phyloP scores from a whole-genome alignment of 2,888 invertebrate genomes.

The Dioctria rufipes region DNA sequence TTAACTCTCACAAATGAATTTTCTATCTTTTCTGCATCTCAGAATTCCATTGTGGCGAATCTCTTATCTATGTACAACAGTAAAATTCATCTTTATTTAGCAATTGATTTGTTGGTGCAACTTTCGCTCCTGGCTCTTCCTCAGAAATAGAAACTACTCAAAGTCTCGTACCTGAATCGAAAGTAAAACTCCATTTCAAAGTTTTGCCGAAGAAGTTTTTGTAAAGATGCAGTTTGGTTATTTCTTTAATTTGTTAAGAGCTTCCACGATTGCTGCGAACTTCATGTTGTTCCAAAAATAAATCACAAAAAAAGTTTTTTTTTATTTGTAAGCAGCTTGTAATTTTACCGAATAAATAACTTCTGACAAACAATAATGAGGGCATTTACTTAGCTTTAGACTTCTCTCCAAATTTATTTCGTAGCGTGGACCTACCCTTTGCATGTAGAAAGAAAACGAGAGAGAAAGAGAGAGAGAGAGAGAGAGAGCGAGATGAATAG shows the following conservation, averaged over 20 bases:
- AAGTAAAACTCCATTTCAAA: background rate
- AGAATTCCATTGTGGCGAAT: background rate
- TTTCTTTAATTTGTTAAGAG: background rate
- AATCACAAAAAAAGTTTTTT: too few relatives aligned
- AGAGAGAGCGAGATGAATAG: too few relatives aligned
- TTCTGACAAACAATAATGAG: too few relatives aligned
- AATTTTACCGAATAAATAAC: too few relatives aligned
- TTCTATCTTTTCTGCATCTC: slow-evolving; percentile 23
- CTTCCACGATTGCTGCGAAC: background rate
- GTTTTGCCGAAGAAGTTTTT: background rate
- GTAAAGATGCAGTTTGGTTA: background rate
- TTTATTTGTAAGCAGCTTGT: too few relatives aligned
- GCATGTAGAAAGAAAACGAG: too few relatives aligned
- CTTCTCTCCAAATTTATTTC: too few relatives aligned
- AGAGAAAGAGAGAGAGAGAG: too few relatives aligned
- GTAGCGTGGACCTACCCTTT: too few relatives aligned
- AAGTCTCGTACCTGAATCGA: background rate
- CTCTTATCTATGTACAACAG: background rate
- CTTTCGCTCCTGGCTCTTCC: background rate
- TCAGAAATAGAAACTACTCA: background rate
- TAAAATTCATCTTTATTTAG: background rate
- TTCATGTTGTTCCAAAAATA: too few relatives aligned
- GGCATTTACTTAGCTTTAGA: too few relatives aligned
- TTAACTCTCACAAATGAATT: slow-evolving; percentile 17
- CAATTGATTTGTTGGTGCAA: background rate